phyloP scores from a whole-genome alignment of 2,888 invertebrate species.

The Agriotes lineatus region DNA sequence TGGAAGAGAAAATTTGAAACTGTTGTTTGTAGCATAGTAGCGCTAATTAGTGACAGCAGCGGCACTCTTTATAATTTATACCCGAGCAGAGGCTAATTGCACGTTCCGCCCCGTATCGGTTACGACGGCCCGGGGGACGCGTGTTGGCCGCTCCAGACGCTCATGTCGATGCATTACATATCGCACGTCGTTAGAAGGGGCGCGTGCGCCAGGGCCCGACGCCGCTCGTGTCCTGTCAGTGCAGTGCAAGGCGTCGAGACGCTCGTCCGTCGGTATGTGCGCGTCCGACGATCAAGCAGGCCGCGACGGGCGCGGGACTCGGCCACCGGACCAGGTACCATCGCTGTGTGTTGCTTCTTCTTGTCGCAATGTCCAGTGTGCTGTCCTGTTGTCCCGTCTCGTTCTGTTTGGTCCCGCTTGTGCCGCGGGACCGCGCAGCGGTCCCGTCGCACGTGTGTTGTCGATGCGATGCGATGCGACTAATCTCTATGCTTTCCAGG shows the following conservation, averaged over 20 bases:
- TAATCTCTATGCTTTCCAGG: slow-evolving; percentile 52
- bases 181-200: slow-evolving; percentile 50
- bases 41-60: slow-evolving; percentile 42
- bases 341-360: slow-evolving; percentile 55
- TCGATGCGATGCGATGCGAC: slow-evolving; percentile 43
- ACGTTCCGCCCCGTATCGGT: slow-evolving; percentile 50
- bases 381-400: slow-evolving; percentile 51
- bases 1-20: slow-evolving; percentile 25
- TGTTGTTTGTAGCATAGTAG: slow-evolving; percentile 19
- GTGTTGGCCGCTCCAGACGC: slow-evolving; percentile 51
- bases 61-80: slow-evolving; percentile 44
- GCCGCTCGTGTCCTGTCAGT: slow-evolving; percentile 55
- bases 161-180: slow-evolving; percentile 55
- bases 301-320: slow-evolving; percentile 59
- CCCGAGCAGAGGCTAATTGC: slow-evolving; percentile 43
- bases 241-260: slow-evolving; percentile 62
- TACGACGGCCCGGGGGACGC: slow-evolving; percentile 47
- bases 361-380: slow-evolving; percentile 53
- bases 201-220: slow-evolving; percentile 44
- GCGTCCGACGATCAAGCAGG: slow-evolving; percentile 54
- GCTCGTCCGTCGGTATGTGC: slow-evolving; percentile 60
- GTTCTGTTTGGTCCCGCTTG: slow-evolving; percentile 49
- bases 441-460: slow-evolving; percentile 45
- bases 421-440: slow-evolving; percentile 32
- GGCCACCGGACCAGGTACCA: slow-evolving; percentile 55